Percentiles rank a stretch among this genome's conserved stretches.
phyloP scores from a whole-genome alignment of 2,797 vertebrate genomes.

The Melanogrammus aeglefinus region DNA sequence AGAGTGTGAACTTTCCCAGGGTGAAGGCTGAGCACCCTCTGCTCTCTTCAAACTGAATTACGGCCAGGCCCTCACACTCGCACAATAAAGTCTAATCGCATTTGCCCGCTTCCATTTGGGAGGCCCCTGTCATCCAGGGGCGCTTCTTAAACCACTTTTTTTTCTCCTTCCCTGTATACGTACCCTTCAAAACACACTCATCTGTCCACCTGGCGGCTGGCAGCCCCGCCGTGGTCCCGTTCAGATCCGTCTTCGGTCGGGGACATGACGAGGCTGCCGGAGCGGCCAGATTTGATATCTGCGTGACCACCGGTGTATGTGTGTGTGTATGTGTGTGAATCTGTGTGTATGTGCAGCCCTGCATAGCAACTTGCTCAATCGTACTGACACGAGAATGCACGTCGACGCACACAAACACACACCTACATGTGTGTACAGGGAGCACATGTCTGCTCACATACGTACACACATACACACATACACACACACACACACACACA shows the following conservation, averaged over 20 bases:
- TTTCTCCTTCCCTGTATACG: constrained; percentile 47
- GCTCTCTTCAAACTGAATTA: constrained; percentile 79
- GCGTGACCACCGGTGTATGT: background rate
- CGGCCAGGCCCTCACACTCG: constrained; percentile 68
- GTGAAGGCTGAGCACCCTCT: constrained; percentile 64
- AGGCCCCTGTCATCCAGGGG: constrained; percentile 67
- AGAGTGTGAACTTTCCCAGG: constrained; percentile 73
- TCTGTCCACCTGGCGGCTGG: constrained; percentile 54
- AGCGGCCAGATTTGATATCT: background rate
- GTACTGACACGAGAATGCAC: background rate
- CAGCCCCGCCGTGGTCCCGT: constrained; percentile 39
- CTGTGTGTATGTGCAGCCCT: background rate
- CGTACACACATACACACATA: constrained; percentile 16
- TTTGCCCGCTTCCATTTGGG: constrained; percentile 68
- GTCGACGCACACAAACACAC: no score
- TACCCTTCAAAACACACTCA: constrained; percentile 49
- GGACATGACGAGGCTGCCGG: background rate
- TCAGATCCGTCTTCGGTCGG: constrained; percentile 52
- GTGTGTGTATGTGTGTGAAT: no score
- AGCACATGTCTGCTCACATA: constrained; percentile 1
- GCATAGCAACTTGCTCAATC: background rate
- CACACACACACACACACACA: background rate
- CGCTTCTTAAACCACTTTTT: constrained; percentile 72
- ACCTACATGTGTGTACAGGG: no score
- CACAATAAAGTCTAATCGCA: constrained; percentile 78